These are phyloP conservation scores for Okapia johnstoni DNA, from an alignment of 2,113 vertebrate genomes.

Conservation along the genomic window DNA sequence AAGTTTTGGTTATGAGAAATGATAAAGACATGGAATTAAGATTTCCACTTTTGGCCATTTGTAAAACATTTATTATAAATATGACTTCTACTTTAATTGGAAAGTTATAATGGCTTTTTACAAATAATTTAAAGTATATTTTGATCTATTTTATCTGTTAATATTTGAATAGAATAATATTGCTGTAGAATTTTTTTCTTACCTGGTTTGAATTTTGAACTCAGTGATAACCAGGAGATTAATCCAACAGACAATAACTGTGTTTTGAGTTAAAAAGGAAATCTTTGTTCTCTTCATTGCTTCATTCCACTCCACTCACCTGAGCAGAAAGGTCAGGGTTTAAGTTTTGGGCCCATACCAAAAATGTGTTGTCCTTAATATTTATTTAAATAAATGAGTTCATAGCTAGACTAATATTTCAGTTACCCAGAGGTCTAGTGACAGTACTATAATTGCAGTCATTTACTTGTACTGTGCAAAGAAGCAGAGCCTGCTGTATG, in stretches of 20 bases:
- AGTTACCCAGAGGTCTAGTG: neutral
- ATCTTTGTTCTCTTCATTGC: neutral
- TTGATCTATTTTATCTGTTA: neutral
- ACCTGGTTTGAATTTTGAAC: neutral
- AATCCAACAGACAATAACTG: neutral
- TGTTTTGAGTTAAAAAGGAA: neutral
- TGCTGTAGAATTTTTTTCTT: neutral
- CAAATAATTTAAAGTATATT: neutral
- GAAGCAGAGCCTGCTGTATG: neutral
- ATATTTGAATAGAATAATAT: neutral
- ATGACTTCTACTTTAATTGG: neutral
- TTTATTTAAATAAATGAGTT: neutral
- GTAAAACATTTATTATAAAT: neutral
- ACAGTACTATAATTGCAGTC: neutral
- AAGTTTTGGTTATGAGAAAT: neutral
- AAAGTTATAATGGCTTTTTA: neutral
- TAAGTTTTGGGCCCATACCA: neutral
- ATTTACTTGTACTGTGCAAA: neutral
- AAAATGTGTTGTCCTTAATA: neutral
- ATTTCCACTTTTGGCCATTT: slow-evolving; percentile 20
- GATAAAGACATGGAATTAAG: neutral
- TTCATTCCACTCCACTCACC: neutral
- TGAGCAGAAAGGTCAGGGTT: neutral
- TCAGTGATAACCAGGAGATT: neutral
- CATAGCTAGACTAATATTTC: neutral